Evolutionary conservation across 2,797 vertebrate species (phyloP), one percentile per base, ranked within the genome.

Genomic region (Gallinago solitaria): DNA sequence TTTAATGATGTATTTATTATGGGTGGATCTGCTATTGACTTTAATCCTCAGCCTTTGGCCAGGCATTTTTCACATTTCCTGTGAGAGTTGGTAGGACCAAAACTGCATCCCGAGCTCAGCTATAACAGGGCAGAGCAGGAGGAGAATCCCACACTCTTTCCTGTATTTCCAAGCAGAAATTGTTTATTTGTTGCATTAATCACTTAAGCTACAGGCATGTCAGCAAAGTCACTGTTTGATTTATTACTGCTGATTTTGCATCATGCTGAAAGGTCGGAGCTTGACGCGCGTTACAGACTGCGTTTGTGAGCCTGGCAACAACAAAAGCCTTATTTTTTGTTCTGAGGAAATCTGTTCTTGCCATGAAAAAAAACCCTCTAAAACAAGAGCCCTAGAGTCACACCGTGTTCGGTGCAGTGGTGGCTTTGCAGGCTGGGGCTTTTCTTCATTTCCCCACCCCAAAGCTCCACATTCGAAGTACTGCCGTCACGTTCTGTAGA

Each of bases 211-310:
- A 41, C 85, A 86, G 82, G 57, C 53, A 12, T 94, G 92, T 92
- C 94, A 93, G 90, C 83, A 63, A 74, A 96, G 83, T 13, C 80
- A 15, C 21, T 3, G 0, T 73, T 68, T 67, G 78, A 91, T 89
- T 92, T 83, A 77, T 41, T 89, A 28, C 76, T 93, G 96, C 87
- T 96, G 94, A 83, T 86, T 91, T 86, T 90, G 89, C 85, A 90
- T 89, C 89, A 53, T 84, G 73, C 69, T 79, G 47, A 83, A 86
- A 92, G 94, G 91, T 81, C 84, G 69, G 9, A 30, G 76, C 79
- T 53, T 88, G 94, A 37, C 91, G 91, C 87, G 54, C 65, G 4
- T 45, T 69, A 50, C 82, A 64, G 70, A 5, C 70, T 59, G 33
- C 20, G 2, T 80, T 74, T 82, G 75, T 20, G 4, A 90, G 73